Evolutionary conservation across 2,888 invertebrate species (phyloP), one percentile per base, ranked within the genome.

Genomic region (Eremobia ochroleuca): DNA sequence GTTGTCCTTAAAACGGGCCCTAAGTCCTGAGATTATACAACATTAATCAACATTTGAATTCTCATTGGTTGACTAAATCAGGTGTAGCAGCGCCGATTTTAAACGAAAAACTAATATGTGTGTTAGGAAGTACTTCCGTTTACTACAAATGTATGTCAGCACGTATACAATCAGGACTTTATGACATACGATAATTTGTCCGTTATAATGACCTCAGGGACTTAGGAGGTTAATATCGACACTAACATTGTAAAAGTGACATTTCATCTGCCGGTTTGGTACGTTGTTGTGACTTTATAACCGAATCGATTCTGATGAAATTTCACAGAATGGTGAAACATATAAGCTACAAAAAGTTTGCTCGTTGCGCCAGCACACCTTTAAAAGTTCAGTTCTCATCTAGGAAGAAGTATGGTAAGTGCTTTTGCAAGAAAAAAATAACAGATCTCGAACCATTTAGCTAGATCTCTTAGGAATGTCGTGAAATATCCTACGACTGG

Each of bases 341-440:
- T 49, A 65, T 65, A 58, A 58, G 18, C 4, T 11, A 34, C 1
- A 43, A 15, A 31, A 77, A 64, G 8, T 78, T 78, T 4, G 72
- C 15, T 28, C 78, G 72, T 0, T 46, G 37, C 2, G 65, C 78
- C 3, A 78, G 49, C 11, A 28, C 9, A n/a, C 72, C 58, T 1
- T 34, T 77, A 15, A 72, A 78, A 58, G 49, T 77, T 40, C 64
- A 15, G 11, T 72, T 65, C 3, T 1, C 46, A 55, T 3, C 40
- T 40, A 77, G 15, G 9, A 49, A 4, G 9, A 18, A 49, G 0
- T 40, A 58, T 40, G 78, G 77, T 76, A 28, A 77, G 77, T 75
- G 8, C 3, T 52, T 49, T 34, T n/a, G n/a, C 5, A 55, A 28
- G 15, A n/a, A 49, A 21, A 15, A 34, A 34, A 4, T 4, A n/a